Conservation (phyloP, 2,797 vertebrate species). For the Crax fasciolata region DNA sequence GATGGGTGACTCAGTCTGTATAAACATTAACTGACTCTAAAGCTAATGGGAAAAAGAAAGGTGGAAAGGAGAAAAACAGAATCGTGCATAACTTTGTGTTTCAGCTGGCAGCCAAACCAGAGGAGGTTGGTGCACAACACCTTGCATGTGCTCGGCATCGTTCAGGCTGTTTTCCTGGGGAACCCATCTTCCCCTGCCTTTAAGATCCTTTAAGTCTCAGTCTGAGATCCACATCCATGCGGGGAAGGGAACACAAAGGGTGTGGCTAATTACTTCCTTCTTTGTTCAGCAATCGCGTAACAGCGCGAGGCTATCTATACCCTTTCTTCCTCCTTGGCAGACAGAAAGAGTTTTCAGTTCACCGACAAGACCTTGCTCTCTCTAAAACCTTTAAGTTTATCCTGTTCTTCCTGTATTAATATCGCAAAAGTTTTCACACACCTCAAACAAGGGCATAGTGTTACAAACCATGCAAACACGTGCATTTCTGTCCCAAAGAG, state of each 20-base stretch:
- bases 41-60: conserved; percentile 73
- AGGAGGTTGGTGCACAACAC: neutral
- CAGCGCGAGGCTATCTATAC: conserved; percentile 52
- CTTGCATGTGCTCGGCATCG: neutral
- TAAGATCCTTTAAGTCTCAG: neutral
- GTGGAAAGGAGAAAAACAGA: conserved; percentile 54
- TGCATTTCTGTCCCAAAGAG: neutral
- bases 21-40: conserved; percentile 75
- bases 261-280: conserved; percentile 71
- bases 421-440: neutral
- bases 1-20: conserved; percentile 75
- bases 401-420: neutral
- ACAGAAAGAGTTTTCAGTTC: conserved; percentile 3
- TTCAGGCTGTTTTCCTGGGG: neutral
- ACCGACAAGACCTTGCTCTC: neutral
- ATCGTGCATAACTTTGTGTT: conserved; percentile 27
- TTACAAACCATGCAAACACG: neutral
- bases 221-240: conserved; percentile 24
- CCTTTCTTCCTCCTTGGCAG: conserved; percentile 65
- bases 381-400: neutral
- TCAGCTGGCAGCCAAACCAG: conserved; percentile 47
- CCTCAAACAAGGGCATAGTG: neutral
- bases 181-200: neutral
- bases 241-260: conserved; percentile 62
- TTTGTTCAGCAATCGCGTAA: conserved; percentile 67